A percentile compares a stretch with the other conserved stretches of the same genome.
phyloP scores from a whole-genome alignment of 2,888 invertebrate genomes.

The Noctua fimbriata region DNA sequence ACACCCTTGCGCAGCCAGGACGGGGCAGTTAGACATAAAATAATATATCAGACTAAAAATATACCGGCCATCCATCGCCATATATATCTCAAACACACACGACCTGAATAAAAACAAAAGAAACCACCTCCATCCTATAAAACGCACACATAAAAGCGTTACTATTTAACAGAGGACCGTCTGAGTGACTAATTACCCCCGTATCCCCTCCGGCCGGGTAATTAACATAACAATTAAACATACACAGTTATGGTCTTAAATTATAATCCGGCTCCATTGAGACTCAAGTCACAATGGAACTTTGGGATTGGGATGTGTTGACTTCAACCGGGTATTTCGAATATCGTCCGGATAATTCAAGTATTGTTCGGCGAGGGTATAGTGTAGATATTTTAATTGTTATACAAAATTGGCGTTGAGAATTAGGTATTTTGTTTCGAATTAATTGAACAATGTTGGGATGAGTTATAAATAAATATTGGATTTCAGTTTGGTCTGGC shows the following conservation, averaged over 20 bases:
- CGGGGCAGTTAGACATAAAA: too few species aligned
- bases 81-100: background rate
- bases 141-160: constrained; percentile 37
- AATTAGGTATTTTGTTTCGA: constrained; percentile 27
- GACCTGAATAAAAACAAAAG: constrained; percentile 44
- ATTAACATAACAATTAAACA: constrained; percentile 77
- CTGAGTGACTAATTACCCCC: constrained; percentile 64
- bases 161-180: constrained; percentile 41
- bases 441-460: constrained; percentile 42
- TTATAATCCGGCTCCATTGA: constrained; percentile 68
- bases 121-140: constrained; percentile 21
- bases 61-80: too few species aligned
- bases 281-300: constrained; percentile 62
- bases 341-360: constrained; percentile 42
- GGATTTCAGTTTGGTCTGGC: constrained; percentile 23
- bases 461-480: constrained; percentile 35
- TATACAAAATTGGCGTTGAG: constrained; percentile 24
- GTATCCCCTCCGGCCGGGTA: constrained; percentile 47
- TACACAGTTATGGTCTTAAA: constrained; percentile 71
- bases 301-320: constrained; percentile 53
- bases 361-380: constrained; percentile 45
- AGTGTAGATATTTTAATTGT: constrained; percentile 32
- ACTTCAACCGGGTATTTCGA: constrained; percentile 48
- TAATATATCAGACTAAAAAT: background rate
- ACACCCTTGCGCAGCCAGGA: too few species aligned